Percentiles rank a stretch among this genome's conserved stretches.
phyloP scores from a whole-genome alignment of 2,113 vertebrate genomes.

The Camelus bactrianus region DNA sequence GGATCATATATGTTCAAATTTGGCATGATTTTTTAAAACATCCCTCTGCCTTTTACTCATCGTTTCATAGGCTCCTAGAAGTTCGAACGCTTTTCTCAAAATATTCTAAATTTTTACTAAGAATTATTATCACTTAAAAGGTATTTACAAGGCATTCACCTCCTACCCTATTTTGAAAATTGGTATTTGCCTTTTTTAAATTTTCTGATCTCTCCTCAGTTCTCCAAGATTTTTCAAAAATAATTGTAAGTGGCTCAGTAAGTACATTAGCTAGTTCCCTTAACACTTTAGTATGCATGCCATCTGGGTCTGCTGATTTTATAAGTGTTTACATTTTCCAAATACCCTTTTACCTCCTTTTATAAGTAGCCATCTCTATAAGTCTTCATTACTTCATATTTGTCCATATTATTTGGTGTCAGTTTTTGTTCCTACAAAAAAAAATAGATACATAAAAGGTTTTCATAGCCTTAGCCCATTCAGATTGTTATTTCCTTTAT shows the following conservation, averaged over 20 bases:
- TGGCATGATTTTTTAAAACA: not conserved
- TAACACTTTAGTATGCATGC: slow-evolving; percentile 64
- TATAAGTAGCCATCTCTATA: slow-evolving; percentile 57
- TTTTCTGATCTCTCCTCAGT: slow-evolving; percentile 81
- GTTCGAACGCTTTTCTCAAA: slow-evolving; percentile 54
- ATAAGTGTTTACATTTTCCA: slow-evolving; percentile 68
- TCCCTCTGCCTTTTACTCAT: not conserved
- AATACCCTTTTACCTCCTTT: slow-evolving; percentile 63
- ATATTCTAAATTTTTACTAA: slow-evolving; percentile 67
- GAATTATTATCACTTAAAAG: slow-evolving; percentile 45
- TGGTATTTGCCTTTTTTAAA: slow-evolving; percentile 75
- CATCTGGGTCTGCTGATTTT: slow-evolving; percentile 62
- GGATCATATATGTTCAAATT: slow-evolving; percentile 17
- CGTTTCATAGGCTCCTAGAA: slow-evolving; percentile 57
- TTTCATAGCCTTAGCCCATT: not conserved
- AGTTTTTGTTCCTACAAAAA: slow-evolving; percentile 65
- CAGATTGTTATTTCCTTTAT: slow-evolving; percentile 39
- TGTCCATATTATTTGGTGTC: slow-evolving; percentile 68
- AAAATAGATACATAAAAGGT: slow-evolving; percentile 7
- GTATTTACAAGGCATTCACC: slow-evolving; percentile 67
- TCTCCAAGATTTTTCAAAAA: slow-evolving; percentile 78
- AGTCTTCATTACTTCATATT: slow-evolving; percentile 72
- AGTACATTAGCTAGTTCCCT: slow-evolving; percentile 72
- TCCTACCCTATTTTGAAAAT: slow-evolving; percentile 65
- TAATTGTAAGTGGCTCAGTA: slow-evolving; percentile 78